These are phyloP conservation scores for Caenorhabditis sp. DNA, from an alignment of 2,888 invertebrate genomes.

Conservation along the genomic window DNA sequence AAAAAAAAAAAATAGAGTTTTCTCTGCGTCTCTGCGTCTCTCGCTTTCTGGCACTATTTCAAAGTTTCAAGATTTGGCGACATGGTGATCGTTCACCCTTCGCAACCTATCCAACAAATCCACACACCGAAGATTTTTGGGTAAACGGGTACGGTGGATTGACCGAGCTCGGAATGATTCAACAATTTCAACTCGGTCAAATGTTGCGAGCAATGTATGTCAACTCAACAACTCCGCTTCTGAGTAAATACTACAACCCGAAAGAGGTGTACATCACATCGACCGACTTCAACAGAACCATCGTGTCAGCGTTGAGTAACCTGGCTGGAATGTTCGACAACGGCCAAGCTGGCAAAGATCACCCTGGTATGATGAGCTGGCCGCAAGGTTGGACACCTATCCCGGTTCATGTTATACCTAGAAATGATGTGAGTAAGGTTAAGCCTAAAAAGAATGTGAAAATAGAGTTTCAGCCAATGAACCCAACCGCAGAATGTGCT, in stretches of 20 bases:
- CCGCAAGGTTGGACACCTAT: conserved; percentile 63
- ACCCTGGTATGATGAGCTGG: conserved; percentile 51
- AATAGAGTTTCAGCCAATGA: background rate
- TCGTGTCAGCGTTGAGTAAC: conserved; percentile 84
- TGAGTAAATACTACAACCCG: conserved; percentile 40
- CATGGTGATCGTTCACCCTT: conserved; percentile 90
- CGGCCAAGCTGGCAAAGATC: conserved; percentile 53
- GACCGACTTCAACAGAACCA: conserved; percentile 71
- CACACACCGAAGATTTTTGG: conserved; percentile 82
- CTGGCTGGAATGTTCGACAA: conserved; percentile 81
- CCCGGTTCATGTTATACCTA: conserved; percentile 60
- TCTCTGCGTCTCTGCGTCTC: too few species aligned
- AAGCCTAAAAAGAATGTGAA: too few species aligned
- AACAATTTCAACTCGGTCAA: conserved; percentile 59
- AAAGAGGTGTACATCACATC: conserved; percentile 70
- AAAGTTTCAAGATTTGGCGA: conserved; percentile 81
- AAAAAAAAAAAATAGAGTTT: too few species aligned
- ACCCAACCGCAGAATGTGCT: conserved; percentile 46
- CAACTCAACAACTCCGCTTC: conserved; percentile 36
- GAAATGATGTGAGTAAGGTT: conserved; percentile 38
- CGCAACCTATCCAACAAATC: conserved; percentile 83
- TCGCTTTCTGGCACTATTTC: too few species aligned
- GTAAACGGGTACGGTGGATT: conserved; percentile 86
- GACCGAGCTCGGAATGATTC: conserved; percentile 76
- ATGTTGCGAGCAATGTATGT: conserved; percentile 51